These are phyloP conservation scores for Marmota flaviventris DNA, from an alignment of 2,113 vertebrate species.

Conservation along the genomic window DNA sequence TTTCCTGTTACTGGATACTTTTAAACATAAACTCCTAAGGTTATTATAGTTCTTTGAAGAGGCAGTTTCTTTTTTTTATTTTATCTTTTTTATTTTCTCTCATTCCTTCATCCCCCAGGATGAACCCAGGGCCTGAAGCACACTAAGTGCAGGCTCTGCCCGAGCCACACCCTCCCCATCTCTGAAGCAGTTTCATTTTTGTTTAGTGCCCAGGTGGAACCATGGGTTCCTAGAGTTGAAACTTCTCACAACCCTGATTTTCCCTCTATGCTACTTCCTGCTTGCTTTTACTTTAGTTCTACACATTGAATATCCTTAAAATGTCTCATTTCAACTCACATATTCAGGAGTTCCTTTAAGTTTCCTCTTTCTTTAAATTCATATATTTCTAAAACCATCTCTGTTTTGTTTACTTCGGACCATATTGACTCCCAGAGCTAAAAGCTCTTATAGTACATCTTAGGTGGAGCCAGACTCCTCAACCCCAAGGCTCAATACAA, in stretches of 20 bases:
- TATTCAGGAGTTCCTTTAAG: background rate
- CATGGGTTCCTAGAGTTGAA: background rate
- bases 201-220: background rate
- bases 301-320: background rate
- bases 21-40: background rate
- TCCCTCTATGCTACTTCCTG: background rate
- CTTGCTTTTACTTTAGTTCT: conserved; percentile 12
- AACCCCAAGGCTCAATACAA: background rate
- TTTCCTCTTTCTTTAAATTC: conserved; percentile 7
- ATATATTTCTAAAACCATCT: background rate
- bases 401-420: background rate
- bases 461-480: background rate
- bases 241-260: background rate
- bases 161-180: background rate
- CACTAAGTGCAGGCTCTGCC: too few relatives aligned
- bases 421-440: background rate
- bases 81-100: too few relatives aligned
- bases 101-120: background rate
- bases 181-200: background rate
- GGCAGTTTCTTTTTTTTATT: background rate
- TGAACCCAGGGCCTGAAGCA: background rate
- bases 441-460: background rate
- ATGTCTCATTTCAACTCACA: background rate
- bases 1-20: background rate
- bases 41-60: conserved; percentile 18